A percentile compares a stretch with the other conserved stretches of the same genome.
Conservation (phyloP, 2,888 invertebrate species). For the Apodemia duryi region DNA sequence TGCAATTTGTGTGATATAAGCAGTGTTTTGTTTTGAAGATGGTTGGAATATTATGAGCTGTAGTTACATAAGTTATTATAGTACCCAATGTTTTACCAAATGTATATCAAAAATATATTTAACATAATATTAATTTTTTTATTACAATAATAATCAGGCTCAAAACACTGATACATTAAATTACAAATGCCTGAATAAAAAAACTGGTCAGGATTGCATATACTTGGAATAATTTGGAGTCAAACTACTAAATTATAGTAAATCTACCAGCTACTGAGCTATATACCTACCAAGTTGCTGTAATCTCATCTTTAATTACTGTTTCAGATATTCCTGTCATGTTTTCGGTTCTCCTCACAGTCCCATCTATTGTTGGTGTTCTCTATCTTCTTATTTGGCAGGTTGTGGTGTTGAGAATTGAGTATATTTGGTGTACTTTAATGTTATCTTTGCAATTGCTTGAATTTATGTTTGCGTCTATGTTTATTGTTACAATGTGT, state of each 20-base stretch:
- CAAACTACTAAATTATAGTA: neutral
- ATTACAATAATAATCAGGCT: neutral
- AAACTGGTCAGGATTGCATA: too few relatives aligned
- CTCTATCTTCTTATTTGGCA: conserved; percentile 93
- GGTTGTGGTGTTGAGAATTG: conserved; percentile 90
- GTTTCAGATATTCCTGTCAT: conserved; percentile 88
- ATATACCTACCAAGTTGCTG: neutral
- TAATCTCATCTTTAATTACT: neutral
- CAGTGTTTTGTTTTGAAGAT: too few relatives aligned
- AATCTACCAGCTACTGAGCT: neutral
- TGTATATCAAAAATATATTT: too few relatives aligned
- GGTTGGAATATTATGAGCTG: too few relatives aligned
- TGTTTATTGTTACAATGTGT: conserved; percentile 83
- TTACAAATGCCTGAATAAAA: neutral
- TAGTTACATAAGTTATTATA: too few relatives aligned
- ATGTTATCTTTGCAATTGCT: conserved; percentile 89
- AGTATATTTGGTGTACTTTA: conserved; percentile 92
- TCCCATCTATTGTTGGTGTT: conserved; percentile 91
- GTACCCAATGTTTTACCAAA: too few relatives aligned
- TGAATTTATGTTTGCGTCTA: conserved; percentile 90
- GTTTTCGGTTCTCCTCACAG: conserved; percentile 89
- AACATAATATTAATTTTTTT: too few relatives aligned
- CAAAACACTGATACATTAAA: conserved; percentile 26
- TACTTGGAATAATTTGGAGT: too few relatives aligned
- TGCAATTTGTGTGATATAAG: too few relatives aligned